These are phyloP conservation scores for Mastomys coucha DNA, from an alignment of 2,113 vertebrate species.

Conservation along the genomic window DNA sequence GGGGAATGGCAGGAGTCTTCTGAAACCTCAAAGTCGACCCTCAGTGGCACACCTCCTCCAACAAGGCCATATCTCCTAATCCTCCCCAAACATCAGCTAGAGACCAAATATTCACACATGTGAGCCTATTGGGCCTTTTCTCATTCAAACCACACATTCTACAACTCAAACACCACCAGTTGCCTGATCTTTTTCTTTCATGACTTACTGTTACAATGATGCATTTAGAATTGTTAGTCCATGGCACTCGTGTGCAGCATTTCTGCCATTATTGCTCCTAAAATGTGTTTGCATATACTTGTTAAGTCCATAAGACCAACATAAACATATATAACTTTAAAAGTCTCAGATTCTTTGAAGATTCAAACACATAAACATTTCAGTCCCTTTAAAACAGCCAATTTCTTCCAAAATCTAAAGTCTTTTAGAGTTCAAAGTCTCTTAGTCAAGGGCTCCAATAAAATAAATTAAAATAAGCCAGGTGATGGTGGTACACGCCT, in stretches of 20 bases:
- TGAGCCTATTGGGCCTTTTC: background rate
- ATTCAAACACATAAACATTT: no score
- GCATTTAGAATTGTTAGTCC: background rate
- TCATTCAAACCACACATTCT: background rate
- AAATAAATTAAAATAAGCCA: no score
- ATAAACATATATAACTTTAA: no score
- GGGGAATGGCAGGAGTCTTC: background rate
- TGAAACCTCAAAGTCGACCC: background rate
- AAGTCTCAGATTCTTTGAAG: no score
- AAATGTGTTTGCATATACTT: background rate
- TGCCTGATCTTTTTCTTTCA: background rate
- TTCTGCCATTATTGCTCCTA: constrained; percentile 33
- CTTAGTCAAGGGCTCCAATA: no score
- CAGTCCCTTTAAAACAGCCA: no score
- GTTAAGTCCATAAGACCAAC: background rate
- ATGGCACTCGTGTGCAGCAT: background rate
- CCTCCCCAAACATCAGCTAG: background rate
- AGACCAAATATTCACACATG: background rate
- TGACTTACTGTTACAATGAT: background rate
- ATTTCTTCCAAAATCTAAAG: no score
- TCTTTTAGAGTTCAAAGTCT: no score
- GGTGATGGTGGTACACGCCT: no score
- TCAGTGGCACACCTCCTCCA: background rate
- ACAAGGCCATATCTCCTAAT: background rate
- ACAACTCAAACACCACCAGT: background rate